Evolutionary conservation across 2,797 vertebrate genomes (phyloP), one percentile per base, ranked within the genome.

Genomic region (Dendrocincla fuliginosa): DNA sequence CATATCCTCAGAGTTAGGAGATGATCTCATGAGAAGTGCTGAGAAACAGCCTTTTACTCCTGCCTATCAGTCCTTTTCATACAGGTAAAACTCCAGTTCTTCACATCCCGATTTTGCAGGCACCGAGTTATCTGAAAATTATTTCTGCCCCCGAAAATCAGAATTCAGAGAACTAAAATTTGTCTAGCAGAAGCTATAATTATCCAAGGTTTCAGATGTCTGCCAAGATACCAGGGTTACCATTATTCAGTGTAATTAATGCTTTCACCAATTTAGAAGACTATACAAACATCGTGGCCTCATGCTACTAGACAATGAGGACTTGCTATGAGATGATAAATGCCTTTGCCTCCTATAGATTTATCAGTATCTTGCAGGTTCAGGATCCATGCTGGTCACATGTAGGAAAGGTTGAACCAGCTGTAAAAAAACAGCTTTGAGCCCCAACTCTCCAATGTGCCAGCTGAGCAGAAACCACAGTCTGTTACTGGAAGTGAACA

Each of bases 211-310:
- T 95, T 95, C 89, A 93, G 63, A 96, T 93, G 92, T 92, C 92
- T 96, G 92, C 92, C 95, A 96, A 91, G 87, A 93, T 92, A 95
- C 61, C 80, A 89, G 79, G 73, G 73, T 93, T 96, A 89, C 89
- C 67, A 93, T 94, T 96, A 93, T 96, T 91, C 91, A 86, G 85
- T 46, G 91, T 95, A 97, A 96, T 94, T 95, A 96, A 91, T 92
- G 87, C 76, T 93, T 96, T 91, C 94, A 91, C 80, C 92, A 91
- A 86, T 93, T 95, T 95, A 88, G 89, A 95, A 91, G 67, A 90
- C 89, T 88, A 88, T 93, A 93, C 69, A 95, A 94, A 93, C 79
- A 88, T 84, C 7, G 1, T 63, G 79, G 84, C 83, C 63, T 95
- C 70, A 69, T 84, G 82, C 63, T 96, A 92, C 82, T 82, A 90